Base-by-base conservation (phyloP, 2,888 invertebrate species). In the Luffia ferchaultella region DNA sequence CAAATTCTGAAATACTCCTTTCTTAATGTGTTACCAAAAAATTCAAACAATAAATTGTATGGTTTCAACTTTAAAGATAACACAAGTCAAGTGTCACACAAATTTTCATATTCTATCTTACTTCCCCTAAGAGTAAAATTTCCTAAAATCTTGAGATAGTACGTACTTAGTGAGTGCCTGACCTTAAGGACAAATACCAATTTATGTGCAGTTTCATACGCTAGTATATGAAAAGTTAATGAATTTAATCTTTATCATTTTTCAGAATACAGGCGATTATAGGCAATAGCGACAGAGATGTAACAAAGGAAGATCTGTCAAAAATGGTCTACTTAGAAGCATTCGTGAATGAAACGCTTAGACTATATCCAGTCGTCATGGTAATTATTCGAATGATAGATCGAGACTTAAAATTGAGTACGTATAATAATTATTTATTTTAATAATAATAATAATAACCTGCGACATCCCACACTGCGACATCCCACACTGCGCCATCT, bases 331-430 rank as follows among this genome's bases (percentile, higher is more conserved):
- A 73, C 49, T 50, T 73, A 19, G 77, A 78, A 30, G 74, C 76
- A 0, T 71, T 75, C 2, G 55, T 78, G 15, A 76, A 77, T 48
- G 77, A 78, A 52, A 66, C 68, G 41, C 66, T 77, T 65, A 58
- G 78, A 18, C 50, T 74, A 2, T 70, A 69, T 54, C 67, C 71
- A 9, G 68, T 75, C 1, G 73, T 64, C 1, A 76, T 76, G 0
- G 63, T 74, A 0, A 60, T 71, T 1, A 70, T 68, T 0, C 60
- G 76, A 40, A 59, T 61, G 44, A 57, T 74, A 1, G 70, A 74
- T 19, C 65, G 57, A 49, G 65, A 76, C 56, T 62, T 78, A 0
- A 67, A 71, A 55, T 62, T 78, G 1, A 72, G 76, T 77, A 56
- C 67, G 70, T 60, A 40, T 16, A 12, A 20, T 46, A 19, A 46